phyloP scores from a whole-genome alignment of 2,113 vertebrate species.

The Crotalus helleri region DNA sequence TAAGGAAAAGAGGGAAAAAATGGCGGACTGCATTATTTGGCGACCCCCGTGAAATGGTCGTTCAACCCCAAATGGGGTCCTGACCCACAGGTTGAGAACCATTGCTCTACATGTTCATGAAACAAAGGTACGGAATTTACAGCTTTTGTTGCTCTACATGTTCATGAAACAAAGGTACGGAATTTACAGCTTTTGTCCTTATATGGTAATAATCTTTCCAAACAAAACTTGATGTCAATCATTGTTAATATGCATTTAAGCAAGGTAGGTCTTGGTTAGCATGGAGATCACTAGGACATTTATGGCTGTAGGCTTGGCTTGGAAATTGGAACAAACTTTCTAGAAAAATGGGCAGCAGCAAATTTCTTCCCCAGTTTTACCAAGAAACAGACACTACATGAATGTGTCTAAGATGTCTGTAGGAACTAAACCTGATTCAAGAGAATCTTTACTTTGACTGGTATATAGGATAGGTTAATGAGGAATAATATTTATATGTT shows the following conservation, averaged over 20 bases:
- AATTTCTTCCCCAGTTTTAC: neutral
- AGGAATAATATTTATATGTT: no score
- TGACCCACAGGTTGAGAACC: no score
- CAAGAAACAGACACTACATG: neutral
- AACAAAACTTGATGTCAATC: neutral
- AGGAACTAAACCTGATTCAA: neutral
- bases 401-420: neutral
- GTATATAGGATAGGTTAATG: neutral
- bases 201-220: neutral
- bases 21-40: no score
- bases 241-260: neutral
- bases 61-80: no score
- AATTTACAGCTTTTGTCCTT: neutral
- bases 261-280: neutral
- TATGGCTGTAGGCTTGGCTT: neutral
- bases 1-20: no score
- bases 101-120: neutral
- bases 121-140: neutral
- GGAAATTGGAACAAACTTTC: neutral
- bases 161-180: neutral
- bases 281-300: neutral
- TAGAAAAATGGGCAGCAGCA: neutral
- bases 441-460: neutral
- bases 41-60: no score
- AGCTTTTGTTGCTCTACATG: neutral